Base-by-base conservation (phyloP, 2,888 invertebrate genomes). In the Ophion ellenae region DNA sequence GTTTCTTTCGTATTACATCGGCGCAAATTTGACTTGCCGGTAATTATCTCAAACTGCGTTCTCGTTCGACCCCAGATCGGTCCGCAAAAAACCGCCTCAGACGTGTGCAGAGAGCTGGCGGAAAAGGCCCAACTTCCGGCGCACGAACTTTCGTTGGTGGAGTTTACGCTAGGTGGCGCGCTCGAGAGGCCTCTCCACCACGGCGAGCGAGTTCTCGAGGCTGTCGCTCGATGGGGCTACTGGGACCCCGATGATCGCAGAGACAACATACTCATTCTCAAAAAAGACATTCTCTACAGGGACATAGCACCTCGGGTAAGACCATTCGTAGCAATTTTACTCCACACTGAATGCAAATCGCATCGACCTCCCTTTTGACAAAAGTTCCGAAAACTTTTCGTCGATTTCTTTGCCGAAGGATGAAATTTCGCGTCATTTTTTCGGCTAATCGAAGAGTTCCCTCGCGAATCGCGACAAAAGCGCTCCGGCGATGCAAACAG, bases 201-300 rank as follows among this genome's bases (percentile, higher is more conserved):
- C 89, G 95, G 96, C 75, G 97, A 97, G 91, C 95, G 96, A 75
- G 96, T 96, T 0, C 93, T 96, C 2, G 96, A 96, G 89, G 95
- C 96, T 0, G 97, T 97, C 0, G 94, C 97, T 0, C 95, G 97
- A 76, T 98, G 99, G 98, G 96, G 97, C 1, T 97, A 97, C 91
- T 98, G 98, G 98, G 97, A 97, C 75, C 96, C 97, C 84, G 96
- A 96, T n/a, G 98, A 98, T 93, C 95, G 98, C 57, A 97, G 97
- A 92, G 96, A 97, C 89, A 98, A 98, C 92, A 96, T 97, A 92
- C 95, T 98, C 61, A 95, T 97, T 24, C 94, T 98, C 11, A 96
- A 95, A 86, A 92, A 92, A 36, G 94, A 94, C 81, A 91, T 90
- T 7, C 83, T 94, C 10, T 94, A 94, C 86, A 92, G 92, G 73